Evolutionary conservation across 35 echinoderm and acorn worm genomes (phyloP).

Genomic region (Eucidaris tribuloides): DNA sequence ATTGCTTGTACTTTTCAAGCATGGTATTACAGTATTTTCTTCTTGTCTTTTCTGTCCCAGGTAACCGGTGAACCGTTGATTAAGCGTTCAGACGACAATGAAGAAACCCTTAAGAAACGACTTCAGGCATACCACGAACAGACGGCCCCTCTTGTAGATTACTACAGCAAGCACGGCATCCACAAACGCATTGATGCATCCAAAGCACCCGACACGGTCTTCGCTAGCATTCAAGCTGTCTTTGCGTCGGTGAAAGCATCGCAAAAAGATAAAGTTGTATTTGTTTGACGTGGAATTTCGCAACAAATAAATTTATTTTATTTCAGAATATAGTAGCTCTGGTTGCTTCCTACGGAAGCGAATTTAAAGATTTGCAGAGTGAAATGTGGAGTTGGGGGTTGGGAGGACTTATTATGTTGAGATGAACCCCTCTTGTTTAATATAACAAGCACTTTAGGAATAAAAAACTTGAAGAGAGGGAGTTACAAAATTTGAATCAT

Average conservation of each 20-base stretch:
- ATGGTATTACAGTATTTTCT: background rate
- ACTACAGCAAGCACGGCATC: conserved; percentile 85
- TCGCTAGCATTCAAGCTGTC: conserved; percentile 71
- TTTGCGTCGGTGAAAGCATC: conserved; percentile 60
- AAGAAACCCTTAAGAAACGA: conserved; percentile 55
- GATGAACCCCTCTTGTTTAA: too few species aligned
- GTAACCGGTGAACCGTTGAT: conserved; percentile 89
- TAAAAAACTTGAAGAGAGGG: too few species aligned
- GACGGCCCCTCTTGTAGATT: conserved; percentile 88
- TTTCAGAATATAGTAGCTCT: too few species aligned
- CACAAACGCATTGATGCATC: conserved; percentile 69
- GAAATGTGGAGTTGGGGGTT: too few species aligned
- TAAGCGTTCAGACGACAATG: conserved; percentile 89
- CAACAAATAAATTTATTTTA: too few species aligned
- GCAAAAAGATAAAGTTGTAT: conserved; percentile 95
- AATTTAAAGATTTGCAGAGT: too few species aligned
- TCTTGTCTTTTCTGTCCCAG: conserved; percentile 23
- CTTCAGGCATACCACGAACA: conserved; percentile 81
- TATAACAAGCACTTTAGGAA: too few species aligned
- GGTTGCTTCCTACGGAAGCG: too few species aligned
- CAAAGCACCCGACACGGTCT: conserved; percentile 50
- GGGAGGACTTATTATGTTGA: too few species aligned
- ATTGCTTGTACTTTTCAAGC: background rate
- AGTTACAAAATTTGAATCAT: too few species aligned
- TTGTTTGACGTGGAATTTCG: conserved; percentile 55